Evolutionary conservation across 2,113 vertebrate genomes (phyloP), one percentile per base, ranked within the genome.

Genomic region (Clinocottus analis): DNA sequence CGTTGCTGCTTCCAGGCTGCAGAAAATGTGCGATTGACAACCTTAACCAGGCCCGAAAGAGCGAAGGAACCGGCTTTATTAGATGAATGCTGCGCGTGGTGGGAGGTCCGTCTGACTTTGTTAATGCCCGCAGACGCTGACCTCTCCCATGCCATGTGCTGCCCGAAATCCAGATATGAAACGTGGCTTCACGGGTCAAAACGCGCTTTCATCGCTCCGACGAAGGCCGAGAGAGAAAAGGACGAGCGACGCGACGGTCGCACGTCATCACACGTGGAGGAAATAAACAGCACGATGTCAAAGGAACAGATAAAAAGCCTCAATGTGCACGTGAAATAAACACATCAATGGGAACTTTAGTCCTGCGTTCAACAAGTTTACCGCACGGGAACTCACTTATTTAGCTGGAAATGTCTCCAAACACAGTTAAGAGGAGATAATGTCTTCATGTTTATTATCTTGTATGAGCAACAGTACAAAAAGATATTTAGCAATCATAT

Each of bases 61-160:
- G 67, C 0, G 74, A 75, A 25, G 60, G 65, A 67, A 78, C 72
- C 72, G 73, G 68, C 75, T 77, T 78, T 49, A 76, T 87, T 47
- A 85, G 74, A 81, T 69, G 70, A 80, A 77, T 3, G 64, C 13
- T n/a, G 10, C 0, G 0, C 75, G 5, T 55, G 75, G 80, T 88
- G 90, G 85, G 90, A 86, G 89, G 90, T 92, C 88, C 5, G 72
- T 75, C 70, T 85, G 72, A 77, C 78, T 62, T 71, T 69, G 83
- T 83, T 89, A 81, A 84, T 84, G 80, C 82, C 69, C 70, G 27
- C 41, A 72, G 41, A 80, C 2, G 58, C 47, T 89, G 89, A 89
- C 86, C 89, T 91, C 85, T 87, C 87, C 77, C 87, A 85, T 75
- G 89, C 85, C 85, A 86, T 85, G 83, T 75, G 85, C 75, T 72